Evolutionary conservation across 2,113 vertebrate species (phyloP), one percentile per base, ranked within the genome.

Genomic region (Arvicanthis niloticus): DNA sequence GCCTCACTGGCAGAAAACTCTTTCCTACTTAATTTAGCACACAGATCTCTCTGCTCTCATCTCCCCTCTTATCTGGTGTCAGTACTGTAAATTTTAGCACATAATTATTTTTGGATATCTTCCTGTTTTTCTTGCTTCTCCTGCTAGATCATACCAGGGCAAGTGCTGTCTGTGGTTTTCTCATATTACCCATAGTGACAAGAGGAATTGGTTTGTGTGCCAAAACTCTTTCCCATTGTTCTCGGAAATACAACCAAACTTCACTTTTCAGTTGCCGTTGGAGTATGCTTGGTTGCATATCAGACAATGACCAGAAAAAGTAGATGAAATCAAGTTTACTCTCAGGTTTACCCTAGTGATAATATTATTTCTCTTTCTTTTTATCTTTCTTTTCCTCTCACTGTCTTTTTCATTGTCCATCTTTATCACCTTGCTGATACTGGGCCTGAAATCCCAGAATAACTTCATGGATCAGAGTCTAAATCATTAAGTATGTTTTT

Each of bases 101-200:
- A 51, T 29, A 34, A 48, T 75, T 92, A 90, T 87, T 90, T 58
- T 56, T 67, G 17, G 16, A 68, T 93, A 65, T 13, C 24, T 62
- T 97, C 62, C 53, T 87, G 31, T 85, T 75, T 94, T 48, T 70
- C 40, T 73, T 51, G 40, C 17, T 22, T 92, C 19, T 88, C 73
- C 17, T 24, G n/a, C 37, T 65, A 26, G 76, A 77, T 48, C 67
- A n/a, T 15, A 70, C 40, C 51, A 76, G 85, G 45, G 9, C 13
- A 53, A 90, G 11, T 40, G 15, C 7, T 34, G 56, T 24, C 0
- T 68, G 8, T 56, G 2, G 24, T 67, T 76, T 12, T 82, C 62
- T 56, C 62, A 62, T 9, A 34, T 53, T 45, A 70, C 26, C 5
- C 72, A 60, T 40, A n/a, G 31, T 56, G 42, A 40, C 7, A 88